phyloP scores from a whole-genome alignment of 1,140 invertebrate genomes.

The Cydia strobilella region DNA sequence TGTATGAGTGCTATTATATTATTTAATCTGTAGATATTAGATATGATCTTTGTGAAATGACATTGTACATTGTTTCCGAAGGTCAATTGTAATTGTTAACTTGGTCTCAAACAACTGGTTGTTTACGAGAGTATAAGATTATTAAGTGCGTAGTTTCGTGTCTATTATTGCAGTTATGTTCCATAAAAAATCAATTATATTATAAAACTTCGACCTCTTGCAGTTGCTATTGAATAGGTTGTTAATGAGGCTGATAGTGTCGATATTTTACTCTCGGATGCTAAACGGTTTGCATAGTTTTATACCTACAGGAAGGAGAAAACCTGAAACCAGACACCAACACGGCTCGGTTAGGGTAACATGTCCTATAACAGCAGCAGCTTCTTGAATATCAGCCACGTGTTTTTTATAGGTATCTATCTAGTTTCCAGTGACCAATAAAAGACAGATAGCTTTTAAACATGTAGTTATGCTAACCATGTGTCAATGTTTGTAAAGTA shows the following conservation, averaged over 20 bases:
- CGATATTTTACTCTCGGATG: neutral
- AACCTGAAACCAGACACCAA: no score
- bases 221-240: neutral
- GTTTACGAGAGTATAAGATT: conserved; percentile 20
- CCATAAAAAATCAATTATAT: neutral
- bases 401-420: no score
- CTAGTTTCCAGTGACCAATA: no score
- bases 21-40: conserved; percentile 30
- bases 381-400: no score
- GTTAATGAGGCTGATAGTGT: neutral
- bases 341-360: no score
- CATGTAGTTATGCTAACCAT: no score
- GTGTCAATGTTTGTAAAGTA: no score
- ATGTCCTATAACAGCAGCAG: no score
- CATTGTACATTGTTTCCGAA: conserved; percentile 28
- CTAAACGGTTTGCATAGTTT: no score
- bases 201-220: conserved; percentile 1
- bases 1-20: conserved; percentile 22
- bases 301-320: no score
- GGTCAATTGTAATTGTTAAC: conserved; percentile 26
- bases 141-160: conserved; percentile 18
- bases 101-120: neutral
- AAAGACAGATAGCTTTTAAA: no score
- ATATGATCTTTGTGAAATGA: conserved; percentile 30
- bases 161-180: neutral